phyloP scores from a whole-genome alignment of 2,113 vertebrate species.

The Odontesthes bonariensis region DNA sequence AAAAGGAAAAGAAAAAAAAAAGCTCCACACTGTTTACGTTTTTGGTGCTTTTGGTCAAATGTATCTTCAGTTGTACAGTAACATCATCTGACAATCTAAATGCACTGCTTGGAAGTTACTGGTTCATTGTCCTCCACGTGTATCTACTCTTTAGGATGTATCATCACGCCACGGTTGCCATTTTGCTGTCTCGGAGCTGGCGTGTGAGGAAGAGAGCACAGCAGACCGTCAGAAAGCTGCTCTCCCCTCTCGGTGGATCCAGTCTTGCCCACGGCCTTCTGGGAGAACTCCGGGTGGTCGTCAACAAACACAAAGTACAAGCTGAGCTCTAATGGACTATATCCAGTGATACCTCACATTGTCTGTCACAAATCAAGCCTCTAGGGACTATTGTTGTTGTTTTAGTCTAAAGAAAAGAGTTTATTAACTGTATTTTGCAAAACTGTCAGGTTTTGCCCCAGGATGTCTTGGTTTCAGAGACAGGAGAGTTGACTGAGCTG shows the following conservation, averaged over 20 bases:
- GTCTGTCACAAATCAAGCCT: not conserved
- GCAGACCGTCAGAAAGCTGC: slow-evolving; percentile 89
- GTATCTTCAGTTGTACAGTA: too few species aligned
- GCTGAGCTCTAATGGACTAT: not conserved
- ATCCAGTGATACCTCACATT: not conserved
- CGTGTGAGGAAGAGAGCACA: slow-evolving; percentile 90
- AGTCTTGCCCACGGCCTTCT: slow-evolving; percentile 90
- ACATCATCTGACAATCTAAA: too few species aligned
- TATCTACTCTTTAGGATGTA: slow-evolving; percentile 86
- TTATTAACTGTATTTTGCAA: not conserved
- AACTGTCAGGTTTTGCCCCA: slow-evolving; percentile 84
- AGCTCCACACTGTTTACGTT: too few species aligned
- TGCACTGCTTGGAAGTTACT: not conserved
- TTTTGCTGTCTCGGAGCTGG: slow-evolving; percentile 90
- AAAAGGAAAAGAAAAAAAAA: too few species aligned
- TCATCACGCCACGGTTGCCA: slow-evolving; percentile 84
- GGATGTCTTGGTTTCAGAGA: slow-evolving; percentile 87
- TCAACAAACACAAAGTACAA: slow-evolving; percentile 91
- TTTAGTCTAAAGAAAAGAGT: not conserved
- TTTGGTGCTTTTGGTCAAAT: too few species aligned
- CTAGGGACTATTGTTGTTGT: not conserved
- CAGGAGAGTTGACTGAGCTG: slow-evolving; percentile 88
- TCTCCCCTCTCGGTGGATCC: slow-evolving; percentile 89
- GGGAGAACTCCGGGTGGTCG: slow-evolving; percentile 88
- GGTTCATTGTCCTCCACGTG: too few species aligned